Evolutionary conservation across 2,888 invertebrate species (phyloP).

Genomic region (Oligia strigilis): DNA sequence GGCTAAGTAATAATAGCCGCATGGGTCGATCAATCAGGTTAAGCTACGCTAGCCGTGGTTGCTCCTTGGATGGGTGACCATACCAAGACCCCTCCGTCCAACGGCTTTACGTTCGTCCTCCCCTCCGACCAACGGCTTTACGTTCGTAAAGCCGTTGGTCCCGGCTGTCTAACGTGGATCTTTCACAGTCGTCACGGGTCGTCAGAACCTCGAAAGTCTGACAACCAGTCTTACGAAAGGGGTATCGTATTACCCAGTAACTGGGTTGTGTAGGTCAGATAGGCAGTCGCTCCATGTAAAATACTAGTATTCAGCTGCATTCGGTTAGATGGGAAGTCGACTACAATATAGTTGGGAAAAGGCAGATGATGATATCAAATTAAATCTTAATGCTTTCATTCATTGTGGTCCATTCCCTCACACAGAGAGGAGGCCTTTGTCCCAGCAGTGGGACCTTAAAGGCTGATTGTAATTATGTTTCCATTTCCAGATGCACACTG

Average conservation of each 20-base stretch:
- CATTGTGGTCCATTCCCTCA: too few relatives aligned
- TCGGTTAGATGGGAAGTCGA: too few relatives aligned
- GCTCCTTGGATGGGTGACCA: neutral
- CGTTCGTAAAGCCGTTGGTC: neutral
- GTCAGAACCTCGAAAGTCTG: too few relatives aligned
- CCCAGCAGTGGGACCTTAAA: neutral
- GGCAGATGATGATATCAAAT: neutral
- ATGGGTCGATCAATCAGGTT: neutral
- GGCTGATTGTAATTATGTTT: neutral
- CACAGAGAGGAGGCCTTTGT: neutral
- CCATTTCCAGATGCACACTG: slow-evolving; percentile 92
- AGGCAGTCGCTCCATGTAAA: too few relatives aligned
- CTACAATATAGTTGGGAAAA: too few relatives aligned
- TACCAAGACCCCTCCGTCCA: neutral
- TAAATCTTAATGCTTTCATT: neutral
- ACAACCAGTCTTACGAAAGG: too few relatives aligned
- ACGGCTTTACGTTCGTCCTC: too few relatives aligned
- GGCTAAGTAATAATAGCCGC: neutral
- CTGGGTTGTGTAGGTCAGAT: too few relatives aligned
- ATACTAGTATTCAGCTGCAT: too few relatives aligned
- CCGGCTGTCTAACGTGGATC: neutral
- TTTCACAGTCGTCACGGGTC: neutral
- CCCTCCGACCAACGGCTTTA: too few relatives aligned
- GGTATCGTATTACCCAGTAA: too few relatives aligned
- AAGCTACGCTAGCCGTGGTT: neutral